Percentiles rank a stretch among this genome's conserved stretches.
phyloP scores from a whole-genome alignment of 2,888 invertebrate genomes.

The Eupithecia pulchellata region DNA sequence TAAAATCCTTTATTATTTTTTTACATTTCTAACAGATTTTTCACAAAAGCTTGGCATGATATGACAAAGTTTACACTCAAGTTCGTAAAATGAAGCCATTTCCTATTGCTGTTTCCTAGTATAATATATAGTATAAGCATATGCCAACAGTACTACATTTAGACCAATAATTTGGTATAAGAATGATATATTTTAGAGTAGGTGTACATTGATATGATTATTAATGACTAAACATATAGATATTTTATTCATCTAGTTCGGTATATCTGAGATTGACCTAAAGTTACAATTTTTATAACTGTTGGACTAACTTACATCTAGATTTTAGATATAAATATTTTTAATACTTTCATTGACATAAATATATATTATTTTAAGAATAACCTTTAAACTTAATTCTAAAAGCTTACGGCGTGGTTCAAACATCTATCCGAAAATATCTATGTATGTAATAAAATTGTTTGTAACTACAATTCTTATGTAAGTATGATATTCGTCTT shows the following conservation, averaged over 20 bases:
- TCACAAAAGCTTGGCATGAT: slow-evolving; percentile 68
- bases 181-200: slow-evolving; percentile 18
- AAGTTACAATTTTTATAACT: slow-evolving; percentile 25
- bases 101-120: slow-evolving; percentile 22
- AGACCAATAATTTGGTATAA: slow-evolving; percentile 31
- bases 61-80: slow-evolving; percentile 28
- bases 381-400: slow-evolving; percentile 18
- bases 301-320: slow-evolving; percentile 22
- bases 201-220: slow-evolving; percentile 39
- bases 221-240: slow-evolving; percentile 31
- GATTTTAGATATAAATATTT: slow-evolving; percentile 7
- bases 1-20: slow-evolving; percentile 63
- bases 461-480: slow-evolving; percentile 18
- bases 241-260: slow-evolving; percentile 29
- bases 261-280: slow-evolving; percentile 22
- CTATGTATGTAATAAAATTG: slow-evolving; percentile 68
- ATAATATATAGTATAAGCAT: slow-evolving; percentile 24
- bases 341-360: slow-evolving; percentile 10
- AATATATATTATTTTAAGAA: not conserved
- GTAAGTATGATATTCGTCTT: slow-evolving; percentile 11
- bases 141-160: slow-evolving; percentile 15
- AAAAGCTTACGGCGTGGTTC: slow-evolving; percentile 49
- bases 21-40: slow-evolving; percentile 64
- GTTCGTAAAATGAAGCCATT: slow-evolving; percentile 35
- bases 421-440: slow-evolving; percentile 79